Evolutionary conservation across 1,140 invertebrate genomes (phyloP).

Genomic region (Micrasema longulum): DNA sequence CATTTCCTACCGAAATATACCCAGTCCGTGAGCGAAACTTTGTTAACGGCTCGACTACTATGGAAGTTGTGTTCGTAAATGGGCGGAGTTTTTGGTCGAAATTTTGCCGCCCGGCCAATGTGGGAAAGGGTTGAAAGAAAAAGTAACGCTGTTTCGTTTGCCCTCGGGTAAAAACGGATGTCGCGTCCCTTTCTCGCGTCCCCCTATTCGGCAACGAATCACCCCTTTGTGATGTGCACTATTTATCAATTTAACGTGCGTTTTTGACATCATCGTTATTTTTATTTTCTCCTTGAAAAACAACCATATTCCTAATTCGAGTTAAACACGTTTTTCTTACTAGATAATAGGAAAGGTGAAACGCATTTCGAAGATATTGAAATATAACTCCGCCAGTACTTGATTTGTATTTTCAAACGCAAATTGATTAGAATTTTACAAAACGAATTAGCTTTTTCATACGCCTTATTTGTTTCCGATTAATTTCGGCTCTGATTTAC

Average conservation of each 20-base stretch:
- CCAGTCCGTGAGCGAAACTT: conserved; percentile 28
- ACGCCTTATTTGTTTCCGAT: no score
- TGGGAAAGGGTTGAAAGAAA: conserved; percentile 51
- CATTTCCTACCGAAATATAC: not conserved
- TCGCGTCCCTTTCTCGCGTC: conserved; percentile 1
- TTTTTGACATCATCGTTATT: conserved; percentile 3
- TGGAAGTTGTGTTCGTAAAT: conserved; percentile 33
- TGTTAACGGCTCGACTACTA: conserved; percentile 22
- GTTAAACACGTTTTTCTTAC: no score
- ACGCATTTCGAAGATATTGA: no score
- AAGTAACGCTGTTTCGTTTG: conserved; percentile 29
- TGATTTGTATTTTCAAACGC: no score
- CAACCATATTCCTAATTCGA: no score
- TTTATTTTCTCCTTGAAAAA: no score
- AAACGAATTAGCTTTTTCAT: no score
- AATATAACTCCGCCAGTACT: no score
- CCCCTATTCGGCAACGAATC: not conserved
- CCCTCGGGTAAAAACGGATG: not conserved
- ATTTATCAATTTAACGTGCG: conserved; percentile 16
- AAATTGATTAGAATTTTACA: no score
- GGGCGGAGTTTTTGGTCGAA: conserved; percentile 55
- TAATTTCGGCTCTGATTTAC: no score
- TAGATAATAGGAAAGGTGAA: no score
- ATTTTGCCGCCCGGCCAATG: conserved; percentile 54
- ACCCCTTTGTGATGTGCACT: conserved; percentile 20